These are phyloP conservation scores for Panthera uncia DNA, from an alignment of 2,113 vertebrate species.

Conservation along the genomic window DNA sequence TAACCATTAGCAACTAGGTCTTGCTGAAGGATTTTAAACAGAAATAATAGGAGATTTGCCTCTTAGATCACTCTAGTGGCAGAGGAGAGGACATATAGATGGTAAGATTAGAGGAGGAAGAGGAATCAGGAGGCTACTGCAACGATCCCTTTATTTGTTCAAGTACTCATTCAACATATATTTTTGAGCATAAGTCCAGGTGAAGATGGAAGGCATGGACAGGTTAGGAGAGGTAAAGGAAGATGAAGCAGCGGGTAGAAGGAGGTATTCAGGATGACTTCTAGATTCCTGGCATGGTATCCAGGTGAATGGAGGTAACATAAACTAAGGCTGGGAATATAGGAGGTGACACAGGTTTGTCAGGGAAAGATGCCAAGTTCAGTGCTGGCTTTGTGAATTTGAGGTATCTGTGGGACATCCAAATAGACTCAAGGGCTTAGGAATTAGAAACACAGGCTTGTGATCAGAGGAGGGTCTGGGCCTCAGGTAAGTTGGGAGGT, in stretches of 20 bases:
- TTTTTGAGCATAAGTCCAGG: background rate
- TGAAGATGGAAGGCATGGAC: background rate
- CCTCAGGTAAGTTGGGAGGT: background rate
- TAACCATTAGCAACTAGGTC: conserved; percentile 15
- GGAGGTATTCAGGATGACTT: background rate
- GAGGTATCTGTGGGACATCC: background rate
- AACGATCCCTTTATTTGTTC: background rate
- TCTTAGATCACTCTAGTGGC: background rate
- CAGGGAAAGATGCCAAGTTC: background rate
- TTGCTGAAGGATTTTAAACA: background rate
- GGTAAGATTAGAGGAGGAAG: background rate
- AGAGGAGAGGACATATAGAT: background rate
- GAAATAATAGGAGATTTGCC: background rate
- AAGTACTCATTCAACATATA: background rate
- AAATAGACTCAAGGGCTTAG: background rate
- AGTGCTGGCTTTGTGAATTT: background rate
- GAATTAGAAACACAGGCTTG: conserved; percentile 38
- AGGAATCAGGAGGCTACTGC: background rate
- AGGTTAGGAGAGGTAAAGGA: background rate
- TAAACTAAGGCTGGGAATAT: conserved; percentile 6
- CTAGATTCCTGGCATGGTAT: background rate
- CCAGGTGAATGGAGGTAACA: background rate
- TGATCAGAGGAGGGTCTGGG: background rate
- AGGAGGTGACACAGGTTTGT: background rate
- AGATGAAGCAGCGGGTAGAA: background rate